Base-by-base conservation (phyloP, 2,888 invertebrate species). In the Mythimna vitellina region DNA sequence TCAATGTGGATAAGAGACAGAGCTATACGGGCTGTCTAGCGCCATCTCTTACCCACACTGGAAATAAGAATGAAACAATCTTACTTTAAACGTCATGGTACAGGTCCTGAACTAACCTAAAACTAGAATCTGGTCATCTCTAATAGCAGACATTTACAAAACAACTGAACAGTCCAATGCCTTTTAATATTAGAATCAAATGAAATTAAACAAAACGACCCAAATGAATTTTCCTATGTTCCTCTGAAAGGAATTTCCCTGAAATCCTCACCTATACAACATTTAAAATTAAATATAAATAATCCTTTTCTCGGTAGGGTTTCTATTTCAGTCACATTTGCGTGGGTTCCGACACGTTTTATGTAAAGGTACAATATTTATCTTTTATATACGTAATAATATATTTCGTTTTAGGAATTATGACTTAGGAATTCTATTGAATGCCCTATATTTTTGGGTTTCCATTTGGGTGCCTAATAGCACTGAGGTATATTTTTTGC, bases 271-370 rank as follows among this genome's bases (percentile, higher is more conserved):
- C n/a, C 42, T 58, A 22, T 38, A 14, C 14, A 53, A 54, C 42
- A 25, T 57, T 53, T 29, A 29, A 62, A 53, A 69, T 69, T 76
- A 76, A 58, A 62, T 53, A 29, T n/a, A 57, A 61, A 65, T 73
- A 65, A 49, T 17, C 14, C 42, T 22, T 38, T 60, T 53, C 74
- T 63, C 6, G 10, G 42, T 29, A 25, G 9, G n/a, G 53, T 10
- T 58, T 32, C 4, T n/a, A 25, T 74, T 74, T 53, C 3, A 46
- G n/a, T 22, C 49, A 51, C 20, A n/a, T n/a, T 51, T n/a, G 49
- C 42, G 64, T 32, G 42, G 42, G 8, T 29, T 8, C 22, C 20
- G 25, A 17, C 29, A 42, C 29, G 29, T 20, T 25, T 12, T 25
- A 25, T 8, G 6, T 38, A 32, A 51, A 61, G 10, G 42, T 42